These are phyloP conservation scores for Sardinella longiceps DNA, from an alignment of 2,797 vertebrate genomes.

Conservation along the genomic window DNA sequence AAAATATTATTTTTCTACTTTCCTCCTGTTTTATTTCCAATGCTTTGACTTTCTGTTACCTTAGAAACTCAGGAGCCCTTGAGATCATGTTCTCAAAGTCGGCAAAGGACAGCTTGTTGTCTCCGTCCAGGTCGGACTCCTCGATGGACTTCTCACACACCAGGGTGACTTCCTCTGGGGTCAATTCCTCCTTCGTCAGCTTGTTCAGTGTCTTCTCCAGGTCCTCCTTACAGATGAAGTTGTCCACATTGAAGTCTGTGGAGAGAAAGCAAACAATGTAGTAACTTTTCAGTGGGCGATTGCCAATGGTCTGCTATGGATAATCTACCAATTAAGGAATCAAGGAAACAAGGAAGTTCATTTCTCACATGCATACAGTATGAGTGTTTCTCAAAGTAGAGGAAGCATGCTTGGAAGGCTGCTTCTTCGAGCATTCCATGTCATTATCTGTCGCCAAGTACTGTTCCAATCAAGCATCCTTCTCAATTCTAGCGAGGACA, in stretches of 20 bases:
- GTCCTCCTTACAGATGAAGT: conserved; percentile 97
- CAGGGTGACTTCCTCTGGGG: conserved; percentile 88
- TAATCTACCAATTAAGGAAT: too few species aligned
- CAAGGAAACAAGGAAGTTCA: too few species aligned
- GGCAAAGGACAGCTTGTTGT: conserved; percentile 90
- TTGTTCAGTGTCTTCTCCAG: conserved; percentile 91
- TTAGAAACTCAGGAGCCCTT: conserved; percentile 97
- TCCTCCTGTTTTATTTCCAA: neutral
- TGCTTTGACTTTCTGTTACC: conserved; percentile 67
- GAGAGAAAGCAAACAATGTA: neutral
- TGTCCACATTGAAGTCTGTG: conserved; percentile 97
- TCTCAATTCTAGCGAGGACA: too few species aligned
- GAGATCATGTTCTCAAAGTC: conserved; percentile 99
- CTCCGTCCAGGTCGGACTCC: conserved; percentile 94
- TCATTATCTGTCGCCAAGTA: too few species aligned
- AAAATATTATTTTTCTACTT: neutral
- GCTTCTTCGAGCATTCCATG: too few species aligned
- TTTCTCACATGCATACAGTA: too few species aligned
- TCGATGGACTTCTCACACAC: conserved; percentile 97
- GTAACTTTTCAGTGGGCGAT: too few species aligned
- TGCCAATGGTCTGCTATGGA: neutral
- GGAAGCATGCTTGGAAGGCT: too few species aligned
- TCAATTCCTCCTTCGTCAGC: conserved; percentile 93
- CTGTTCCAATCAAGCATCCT: too few species aligned
- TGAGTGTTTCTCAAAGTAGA: too few species aligned